Conservation (phyloP, 2,797 vertebrate genomes). For the Lacerta bilineata region DNA sequence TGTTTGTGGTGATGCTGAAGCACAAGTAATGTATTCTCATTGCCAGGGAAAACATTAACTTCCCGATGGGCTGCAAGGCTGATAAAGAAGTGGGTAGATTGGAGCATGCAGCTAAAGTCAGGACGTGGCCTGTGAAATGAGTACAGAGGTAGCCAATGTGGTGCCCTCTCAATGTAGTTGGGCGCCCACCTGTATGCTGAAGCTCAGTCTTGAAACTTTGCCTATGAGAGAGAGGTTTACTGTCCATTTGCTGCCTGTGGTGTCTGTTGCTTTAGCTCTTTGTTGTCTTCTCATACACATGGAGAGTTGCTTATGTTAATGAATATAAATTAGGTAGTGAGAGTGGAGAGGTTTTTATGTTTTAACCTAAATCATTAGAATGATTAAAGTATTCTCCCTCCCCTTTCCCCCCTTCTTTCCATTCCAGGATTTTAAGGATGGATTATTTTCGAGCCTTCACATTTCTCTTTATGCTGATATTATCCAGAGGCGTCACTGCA, state of each 20-base stretch:
- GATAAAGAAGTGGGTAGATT: background rate
- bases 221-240: too few species aligned
- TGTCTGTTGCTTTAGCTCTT: background rate
- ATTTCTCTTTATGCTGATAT: constrained; percentile 79
- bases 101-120: background rate
- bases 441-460: constrained; percentile 81
- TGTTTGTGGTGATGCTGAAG: background rate
- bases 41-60: background rate
- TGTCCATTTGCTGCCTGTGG: background rate
- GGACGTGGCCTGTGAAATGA: background rate
- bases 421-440: constrained; percentile 77
- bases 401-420: constrained; percentile 43
- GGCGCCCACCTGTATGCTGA: background rate
- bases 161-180: background rate
- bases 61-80: background rate
- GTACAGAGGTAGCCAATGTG: background rate
- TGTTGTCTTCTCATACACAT: too few species aligned
- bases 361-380: constrained; percentile 5
- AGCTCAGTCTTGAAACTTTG: too few species aligned
- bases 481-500: constrained; percentile 74
- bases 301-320: background rate
- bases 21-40: background rate
- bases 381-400: background rate
- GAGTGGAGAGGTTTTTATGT: background rate
- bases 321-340: background rate